Conservation (phyloP, 2,888 invertebrate species). For the Lasius platythorax region DNA sequence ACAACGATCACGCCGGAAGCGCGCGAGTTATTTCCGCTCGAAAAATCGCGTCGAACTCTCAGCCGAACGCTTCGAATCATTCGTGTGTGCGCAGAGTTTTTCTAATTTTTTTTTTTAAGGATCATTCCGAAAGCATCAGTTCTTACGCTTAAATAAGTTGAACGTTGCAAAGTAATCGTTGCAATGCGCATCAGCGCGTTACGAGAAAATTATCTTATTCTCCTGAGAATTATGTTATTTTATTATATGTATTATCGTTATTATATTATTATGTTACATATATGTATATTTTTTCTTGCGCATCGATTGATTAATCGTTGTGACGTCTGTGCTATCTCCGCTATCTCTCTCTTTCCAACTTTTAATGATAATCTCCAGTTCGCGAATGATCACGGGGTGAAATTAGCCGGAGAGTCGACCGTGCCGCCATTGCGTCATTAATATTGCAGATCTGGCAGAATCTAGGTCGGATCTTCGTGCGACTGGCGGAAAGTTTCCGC, state of each 20-base stretch:
- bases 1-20: slow-evolving; percentile 1
- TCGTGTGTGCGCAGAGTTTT: not conserved
- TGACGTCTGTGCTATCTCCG: not conserved
- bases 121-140: not conserved
- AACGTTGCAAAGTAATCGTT: not conserved
- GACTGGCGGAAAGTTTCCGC: slow-evolving; percentile 49
- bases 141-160: not conserved
- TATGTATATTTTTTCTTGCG: not conserved
- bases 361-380: slow-evolving; percentile 23
- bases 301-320: not conserved
- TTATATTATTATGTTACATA: not conserved
- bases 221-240: not conserved
- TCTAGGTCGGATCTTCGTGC: slow-evolving; percentile 42
- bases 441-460: slow-evolving; percentile 44
- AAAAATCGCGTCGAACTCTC: not conserved
- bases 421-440: slow-evolving; percentile 29
- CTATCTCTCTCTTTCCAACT: not conserved
- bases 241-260: not conserved
- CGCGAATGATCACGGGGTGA: slow-evolving; percentile 18
- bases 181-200: not conserved
- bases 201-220: not conserved
- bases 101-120: not conserved
- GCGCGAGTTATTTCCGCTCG: not conserved
- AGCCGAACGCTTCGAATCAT: not conserved
- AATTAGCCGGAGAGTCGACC: slow-evolving; percentile 36